phyloP scores from a whole-genome alignment of 2,888 invertebrate genomes.

The Drosophila yooni region DNA sequence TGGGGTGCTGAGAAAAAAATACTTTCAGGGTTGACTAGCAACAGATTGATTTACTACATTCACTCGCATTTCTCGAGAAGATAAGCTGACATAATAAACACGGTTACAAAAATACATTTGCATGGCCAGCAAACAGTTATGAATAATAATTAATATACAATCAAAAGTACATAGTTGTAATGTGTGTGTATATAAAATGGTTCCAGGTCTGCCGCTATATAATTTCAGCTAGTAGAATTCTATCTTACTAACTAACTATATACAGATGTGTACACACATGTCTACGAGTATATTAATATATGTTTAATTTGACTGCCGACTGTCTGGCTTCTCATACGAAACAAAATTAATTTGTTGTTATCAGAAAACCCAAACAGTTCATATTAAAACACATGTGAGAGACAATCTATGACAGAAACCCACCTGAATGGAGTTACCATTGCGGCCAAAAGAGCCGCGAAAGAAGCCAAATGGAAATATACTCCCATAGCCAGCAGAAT shows the following conservation, averaged over 20 bases:
- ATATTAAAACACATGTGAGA: conserved; percentile 47
- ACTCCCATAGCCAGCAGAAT: conserved; percentile 81
- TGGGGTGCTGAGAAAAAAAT: background rate
- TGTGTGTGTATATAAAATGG: conserved; percentile 6
- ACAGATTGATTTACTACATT: background rate
- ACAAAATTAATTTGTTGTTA: conserved; percentile 9
- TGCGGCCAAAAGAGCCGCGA: conserved; percentile 78
- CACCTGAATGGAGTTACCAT: conserved; percentile 82
- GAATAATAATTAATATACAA: background rate
- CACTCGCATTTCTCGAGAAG: background rate
- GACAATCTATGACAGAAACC: conserved; percentile 15
- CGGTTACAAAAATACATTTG: background rate
- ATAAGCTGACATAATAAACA: background rate
- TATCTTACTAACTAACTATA: conserved; percentile 18
- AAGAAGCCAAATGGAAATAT: conserved; percentile 84
- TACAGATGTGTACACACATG: background rate
- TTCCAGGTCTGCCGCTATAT: conserved; percentile 31
- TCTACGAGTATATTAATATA: conserved; percentile 21
- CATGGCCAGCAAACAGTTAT: background rate
- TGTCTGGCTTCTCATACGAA: conserved; percentile 33
- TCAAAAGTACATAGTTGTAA: background rate
- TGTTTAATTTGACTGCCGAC: conserved; percentile 26
- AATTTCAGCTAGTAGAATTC: conserved; percentile 32
- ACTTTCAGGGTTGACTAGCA: conserved; percentile 12
- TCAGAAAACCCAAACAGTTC: background rate